phyloP scores from a whole-genome alignment of 2,113 vertebrate species.

The Martes martes region DNA sequence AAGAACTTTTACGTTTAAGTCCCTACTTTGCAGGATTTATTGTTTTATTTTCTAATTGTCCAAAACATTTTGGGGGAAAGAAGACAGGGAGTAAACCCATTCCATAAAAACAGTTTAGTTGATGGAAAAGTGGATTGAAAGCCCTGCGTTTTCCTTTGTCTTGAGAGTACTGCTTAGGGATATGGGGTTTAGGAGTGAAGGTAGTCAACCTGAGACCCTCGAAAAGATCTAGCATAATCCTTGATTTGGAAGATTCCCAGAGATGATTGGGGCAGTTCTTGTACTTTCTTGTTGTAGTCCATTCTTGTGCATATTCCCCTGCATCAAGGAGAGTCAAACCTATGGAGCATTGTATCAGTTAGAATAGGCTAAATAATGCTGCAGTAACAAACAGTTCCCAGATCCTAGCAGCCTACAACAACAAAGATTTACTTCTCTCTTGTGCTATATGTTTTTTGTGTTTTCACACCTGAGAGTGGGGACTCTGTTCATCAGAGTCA shows the following conservation, averaged over 20 bases:
- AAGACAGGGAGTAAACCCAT: neutral
- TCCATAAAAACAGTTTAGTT: neutral
- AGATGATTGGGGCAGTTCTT: neutral
- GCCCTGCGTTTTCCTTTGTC: neutral
- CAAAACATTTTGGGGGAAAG: neutral
- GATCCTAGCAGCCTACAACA: neutral
- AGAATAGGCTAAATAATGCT: neutral
- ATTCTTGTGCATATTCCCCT: neutral
- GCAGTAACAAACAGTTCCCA: neutral
- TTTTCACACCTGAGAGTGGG: neutral
- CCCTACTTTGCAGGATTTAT: neutral
- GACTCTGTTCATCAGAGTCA: neutral
- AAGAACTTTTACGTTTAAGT: neutral
- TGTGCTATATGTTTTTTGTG: neutral
- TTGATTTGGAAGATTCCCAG: neutral
- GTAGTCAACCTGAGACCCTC: neutral
- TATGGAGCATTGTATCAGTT: neutral
- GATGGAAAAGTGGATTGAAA: neutral
- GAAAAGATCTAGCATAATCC: neutral
- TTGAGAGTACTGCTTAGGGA: neutral
- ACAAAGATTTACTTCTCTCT: neutral
- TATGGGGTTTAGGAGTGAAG: neutral
- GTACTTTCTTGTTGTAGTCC: neutral
- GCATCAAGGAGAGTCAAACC: neutral
- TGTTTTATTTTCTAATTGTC: constrained; percentile 2